phyloP scores from a whole-genome alignment of 2,888 invertebrate genomes.

The Rhabditophanes sp. region DNA sequence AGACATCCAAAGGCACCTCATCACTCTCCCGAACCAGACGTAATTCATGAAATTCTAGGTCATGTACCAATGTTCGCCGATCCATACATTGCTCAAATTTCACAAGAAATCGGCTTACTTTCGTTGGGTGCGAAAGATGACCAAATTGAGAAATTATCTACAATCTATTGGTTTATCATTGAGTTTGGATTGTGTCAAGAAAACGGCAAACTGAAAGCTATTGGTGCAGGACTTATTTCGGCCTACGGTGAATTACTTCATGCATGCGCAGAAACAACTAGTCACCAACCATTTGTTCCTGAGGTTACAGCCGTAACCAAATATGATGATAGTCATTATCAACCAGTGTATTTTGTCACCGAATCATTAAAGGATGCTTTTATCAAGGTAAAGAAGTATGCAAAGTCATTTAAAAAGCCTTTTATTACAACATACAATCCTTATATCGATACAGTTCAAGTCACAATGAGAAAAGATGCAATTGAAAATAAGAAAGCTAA shows the following conservation, averaged over 20 bases:
- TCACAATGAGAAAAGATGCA: no score
- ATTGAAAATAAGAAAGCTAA: no score
- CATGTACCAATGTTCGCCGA: slow-evolving; percentile 92
- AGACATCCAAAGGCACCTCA: slow-evolving; percentile 76
- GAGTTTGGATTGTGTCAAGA: slow-evolving; percentile 90
- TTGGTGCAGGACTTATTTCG: slow-evolving; percentile 84
- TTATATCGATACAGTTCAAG: no score
- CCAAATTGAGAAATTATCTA: slow-evolving; percentile 82
- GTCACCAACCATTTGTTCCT: slow-evolving; percentile 79
- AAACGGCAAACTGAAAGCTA: slow-evolving; percentile 68
- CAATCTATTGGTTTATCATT: slow-evolving; percentile 97
- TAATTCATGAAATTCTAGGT: slow-evolving; percentile 84
- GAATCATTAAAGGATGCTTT: slow-evolving; percentile 93
- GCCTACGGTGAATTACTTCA: slow-evolving; percentile 86
- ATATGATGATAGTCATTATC: slow-evolving; percentile 58
- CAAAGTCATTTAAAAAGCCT: no score
- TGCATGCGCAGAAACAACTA: slow-evolving; percentile 73
- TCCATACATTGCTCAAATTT: slow-evolving; percentile 69
- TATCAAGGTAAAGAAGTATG: no score
- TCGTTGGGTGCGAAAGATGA: slow-evolving; percentile 91
- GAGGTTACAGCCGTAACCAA: slow-evolving; percentile 68
- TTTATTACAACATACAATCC: no score
- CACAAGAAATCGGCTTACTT: slow-evolving; percentile 83
- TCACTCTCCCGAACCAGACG: slow-evolving; percentile 94
- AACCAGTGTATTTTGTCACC: slow-evolving; percentile 86